Conservation (phyloP, 92 coral and sea anemone species). For the Ricordea florida region DNA sequence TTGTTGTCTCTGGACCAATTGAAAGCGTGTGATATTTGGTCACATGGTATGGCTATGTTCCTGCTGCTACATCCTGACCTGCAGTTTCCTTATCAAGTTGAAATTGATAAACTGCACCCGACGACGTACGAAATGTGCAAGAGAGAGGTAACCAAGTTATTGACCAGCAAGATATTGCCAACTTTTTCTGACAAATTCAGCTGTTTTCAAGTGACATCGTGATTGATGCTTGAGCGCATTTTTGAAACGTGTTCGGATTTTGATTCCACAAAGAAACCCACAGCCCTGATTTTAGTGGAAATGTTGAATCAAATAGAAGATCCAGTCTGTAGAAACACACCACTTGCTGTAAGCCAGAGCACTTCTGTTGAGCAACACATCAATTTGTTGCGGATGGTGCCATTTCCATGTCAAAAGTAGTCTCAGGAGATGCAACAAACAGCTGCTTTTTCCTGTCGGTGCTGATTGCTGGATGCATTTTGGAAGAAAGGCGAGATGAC, state of each 20-base stretch:
- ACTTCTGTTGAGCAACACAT: slow-evolving; percentile 33
- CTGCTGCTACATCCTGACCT: slow-evolving; percentile 54
- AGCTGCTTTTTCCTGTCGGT: slow-evolving; percentile 57
- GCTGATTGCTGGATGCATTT: slow-evolving; percentile 24
- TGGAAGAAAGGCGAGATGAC: slow-evolving; percentile 16
- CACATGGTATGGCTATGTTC: slow-evolving; percentile 53
- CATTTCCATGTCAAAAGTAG: not conserved
- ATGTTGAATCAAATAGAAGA: not conserved
- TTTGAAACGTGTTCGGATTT: slow-evolving; percentile 34
- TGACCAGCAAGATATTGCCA: slow-evolving; percentile 17
- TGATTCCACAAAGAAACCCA: slow-evolving; percentile 16
- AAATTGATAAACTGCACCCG: slow-evolving; percentile 22
- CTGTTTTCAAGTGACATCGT: slow-evolving; percentile 49
- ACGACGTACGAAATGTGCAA: not conserved
- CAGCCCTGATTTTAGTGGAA: not conserved
- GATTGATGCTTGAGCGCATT: slow-evolving; percentile 20
- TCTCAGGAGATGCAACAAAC: slow-evolving; percentile 62
- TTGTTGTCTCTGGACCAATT: slow-evolving; percentile 21
- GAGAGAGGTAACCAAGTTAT: slow-evolving; percentile 19
- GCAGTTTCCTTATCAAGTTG: slow-evolving; percentile 42
- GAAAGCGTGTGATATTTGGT: slow-evolving; percentile 49
- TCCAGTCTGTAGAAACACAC: slow-evolving; percentile 21
- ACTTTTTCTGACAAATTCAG: slow-evolving; percentile 10
- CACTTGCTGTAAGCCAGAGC: slow-evolving; percentile 63
- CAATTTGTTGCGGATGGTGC: slow-evolving; percentile 21